Base-by-base conservation (phyloP, 2,888 invertebrate species). In the Sphaerolaimus hirsutus region DNA sequence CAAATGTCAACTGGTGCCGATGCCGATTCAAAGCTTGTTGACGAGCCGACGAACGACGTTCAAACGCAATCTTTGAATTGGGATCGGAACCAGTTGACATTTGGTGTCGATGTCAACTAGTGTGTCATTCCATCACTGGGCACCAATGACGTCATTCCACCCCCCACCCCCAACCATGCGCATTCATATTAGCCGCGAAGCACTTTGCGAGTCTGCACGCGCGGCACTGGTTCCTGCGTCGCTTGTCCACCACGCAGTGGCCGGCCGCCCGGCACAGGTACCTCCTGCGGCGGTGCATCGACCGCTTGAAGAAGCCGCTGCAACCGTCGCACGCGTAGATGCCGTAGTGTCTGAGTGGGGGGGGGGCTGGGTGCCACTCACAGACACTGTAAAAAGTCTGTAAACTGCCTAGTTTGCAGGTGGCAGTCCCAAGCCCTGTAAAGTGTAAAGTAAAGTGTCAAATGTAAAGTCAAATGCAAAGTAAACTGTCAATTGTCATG, bases 291-390 rank as follows among this genome's bases (percentile, higher is more conserved):
- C 86, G 74, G 66, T 91, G 83, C 58, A 91, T 91, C 61, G 87
- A 87, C 53, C 91, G 74, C 71, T 91, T 86, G 72, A 86, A 86
- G 72, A 86, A 86, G 38, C 86, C 86, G 19, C 84, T 86, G 67
- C 86, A 86, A 50, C 86, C 84, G 64, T 93, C 91, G 61, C 91
- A 93, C 0, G 91, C 87, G 64, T 81, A 91, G 46, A 93, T 89
- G 3, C 91, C 91, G 64, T 93, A 93, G 63, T 93, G 91, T 64
- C 91, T 91, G 1, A n/a, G n/a, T n/a, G n/a, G n/a, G n/a, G n/a
- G n/a, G n/a, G n/a, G n/a, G n/a, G n/a, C n/a, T n/a, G n/a, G n/a
- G n/a, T n/a, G n/a, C n/a, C n/a, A n/a, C n/a, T n/a, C n/a, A n/a
- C n/a, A n/a, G n/a, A n/a, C n/a, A n/a, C n/a, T n/a, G n/a, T n/a